Evolutionary conservation across 1,140 invertebrate genomes (phyloP).

Genomic region (Megalonaias nervosa): DNA sequence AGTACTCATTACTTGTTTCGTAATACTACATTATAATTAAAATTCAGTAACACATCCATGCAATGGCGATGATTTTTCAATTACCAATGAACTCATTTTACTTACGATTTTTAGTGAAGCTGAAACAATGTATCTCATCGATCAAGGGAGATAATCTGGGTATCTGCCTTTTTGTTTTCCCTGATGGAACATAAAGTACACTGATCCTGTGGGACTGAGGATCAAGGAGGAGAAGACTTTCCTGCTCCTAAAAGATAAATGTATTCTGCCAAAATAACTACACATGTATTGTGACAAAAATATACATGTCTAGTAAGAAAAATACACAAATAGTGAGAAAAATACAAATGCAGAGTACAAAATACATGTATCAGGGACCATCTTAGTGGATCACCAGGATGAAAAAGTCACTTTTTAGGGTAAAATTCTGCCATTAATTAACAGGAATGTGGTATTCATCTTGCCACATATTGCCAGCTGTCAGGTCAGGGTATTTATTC

Average conservation of each 20-base stretch:
- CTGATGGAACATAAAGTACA: conserved; percentile 68
- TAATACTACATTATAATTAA: too few relatives aligned
- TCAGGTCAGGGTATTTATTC: too few relatives aligned
- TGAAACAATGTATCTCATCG: conserved; percentile 47
- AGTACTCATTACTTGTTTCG: too few relatives aligned
- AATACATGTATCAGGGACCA: too few relatives aligned
- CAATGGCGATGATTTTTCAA: too few relatives aligned
- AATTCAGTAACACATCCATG: too few relatives aligned
- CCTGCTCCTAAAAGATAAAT: conserved; percentile 53
- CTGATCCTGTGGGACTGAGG: conserved; percentile 54
- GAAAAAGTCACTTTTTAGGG: too few relatives aligned
- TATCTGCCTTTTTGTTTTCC: conserved; percentile 65
- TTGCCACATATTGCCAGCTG: too few relatives aligned
- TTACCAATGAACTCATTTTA: background rate
- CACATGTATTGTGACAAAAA: background rate
- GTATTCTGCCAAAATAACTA: background rate
- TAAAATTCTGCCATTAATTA: too few relatives aligned
- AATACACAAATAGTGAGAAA: background rate
- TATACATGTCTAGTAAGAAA: background rate
- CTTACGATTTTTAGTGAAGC: conserved; percentile 63
- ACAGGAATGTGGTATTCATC: too few relatives aligned
- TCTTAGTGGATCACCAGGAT: too few relatives aligned
- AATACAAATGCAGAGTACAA: background rate
- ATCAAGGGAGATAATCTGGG: conserved; percentile 60
- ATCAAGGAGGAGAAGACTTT: conserved; percentile 66